Base-by-base conservation (phyloP, 2,113 vertebrate genomes). In the Parotia lawesii region DNA sequence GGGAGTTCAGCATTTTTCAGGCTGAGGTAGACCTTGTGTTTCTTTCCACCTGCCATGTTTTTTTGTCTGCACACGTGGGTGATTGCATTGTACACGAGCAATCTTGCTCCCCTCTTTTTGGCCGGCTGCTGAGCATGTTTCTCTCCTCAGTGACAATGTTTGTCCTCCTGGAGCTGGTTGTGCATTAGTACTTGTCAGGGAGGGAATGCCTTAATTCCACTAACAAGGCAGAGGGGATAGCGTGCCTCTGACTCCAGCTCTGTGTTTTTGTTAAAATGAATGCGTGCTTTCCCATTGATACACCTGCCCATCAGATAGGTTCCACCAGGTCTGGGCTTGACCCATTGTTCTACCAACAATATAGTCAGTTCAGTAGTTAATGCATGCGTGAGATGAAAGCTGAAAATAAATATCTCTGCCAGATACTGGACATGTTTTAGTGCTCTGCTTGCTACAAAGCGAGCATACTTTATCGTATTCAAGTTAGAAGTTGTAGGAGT, bases 261-360 rank as follows among this genome's bases (percentile, higher is more conserved):
- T 0, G 12, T 72, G 64, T 8, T 89, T 80, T 42, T 81, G 40
- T 81, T 75, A 10, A 45, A 15, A 60, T 12, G 33, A 62, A 19
- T 62, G 75, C 0, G 0, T 48, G 48, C 67, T 83, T 95, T 89
- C 47, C 66, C 60, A 17, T 51, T 70, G 71, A 66, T 62, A 51
- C 40, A 65, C 70, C 84, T 94, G 66, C 77, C 89, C 48, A 92
- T 77, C 91, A 80, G 87, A 85, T 35, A 74, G 64, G 35, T 91
- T 67, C 69, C 90, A 73, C 60, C 85, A 90, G 79, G 82, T 79
- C 94, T 74, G 89, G 89, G 75, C 93, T 90, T 88, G 94, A 77
- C 45, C 60, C 64, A 33, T 78, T 93, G 73, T 93, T 93, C 82
- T 53, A 23, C 42, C 73, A 71, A 92, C 82, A 91, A 65, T 73